Evolutionary conservation across 2,113 vertebrate genomes (phyloP).

Genomic region (Odocoileus virginianus): DNA sequence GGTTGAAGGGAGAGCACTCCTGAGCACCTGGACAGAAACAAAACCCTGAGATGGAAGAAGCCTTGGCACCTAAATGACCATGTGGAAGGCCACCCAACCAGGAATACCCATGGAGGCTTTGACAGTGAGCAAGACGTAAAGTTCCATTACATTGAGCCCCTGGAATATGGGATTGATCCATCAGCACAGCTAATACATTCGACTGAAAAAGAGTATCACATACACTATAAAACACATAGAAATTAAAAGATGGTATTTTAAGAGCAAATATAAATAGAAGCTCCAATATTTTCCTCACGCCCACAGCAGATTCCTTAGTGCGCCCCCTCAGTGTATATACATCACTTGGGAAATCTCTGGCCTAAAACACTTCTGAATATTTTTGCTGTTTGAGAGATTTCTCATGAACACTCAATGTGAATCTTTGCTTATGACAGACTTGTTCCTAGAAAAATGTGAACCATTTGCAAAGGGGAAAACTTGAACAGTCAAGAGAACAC

Average conservation of each 20-base stretch:
- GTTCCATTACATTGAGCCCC: background rate
- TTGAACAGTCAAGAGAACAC: background rate
- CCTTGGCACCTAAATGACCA: background rate
- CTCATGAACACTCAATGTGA: background rate
- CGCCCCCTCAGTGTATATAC: no score
- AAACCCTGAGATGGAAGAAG: background rate
- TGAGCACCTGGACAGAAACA: background rate
- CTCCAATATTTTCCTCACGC: background rate
- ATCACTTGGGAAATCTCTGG: background rate
- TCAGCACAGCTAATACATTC: background rate
- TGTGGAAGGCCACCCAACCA: background rate
- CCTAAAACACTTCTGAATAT: background rate
- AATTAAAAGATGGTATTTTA: background rate
- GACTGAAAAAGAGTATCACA: background rate
- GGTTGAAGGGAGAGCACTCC: background rate
- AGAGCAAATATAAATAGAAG: background rate
- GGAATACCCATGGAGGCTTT: background rate
- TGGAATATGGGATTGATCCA: background rate
- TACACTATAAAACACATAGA: background rate
- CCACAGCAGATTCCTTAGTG: background rate
- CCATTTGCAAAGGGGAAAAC: background rate
- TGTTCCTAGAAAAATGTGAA: background rate
- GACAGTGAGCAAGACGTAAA: fast-evolving
- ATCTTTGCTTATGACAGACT: background rate
- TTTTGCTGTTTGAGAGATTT: background rate